Base-by-base conservation (phyloP, 2,888 invertebrate genomes). In the Stenurella melanura region DNA sequence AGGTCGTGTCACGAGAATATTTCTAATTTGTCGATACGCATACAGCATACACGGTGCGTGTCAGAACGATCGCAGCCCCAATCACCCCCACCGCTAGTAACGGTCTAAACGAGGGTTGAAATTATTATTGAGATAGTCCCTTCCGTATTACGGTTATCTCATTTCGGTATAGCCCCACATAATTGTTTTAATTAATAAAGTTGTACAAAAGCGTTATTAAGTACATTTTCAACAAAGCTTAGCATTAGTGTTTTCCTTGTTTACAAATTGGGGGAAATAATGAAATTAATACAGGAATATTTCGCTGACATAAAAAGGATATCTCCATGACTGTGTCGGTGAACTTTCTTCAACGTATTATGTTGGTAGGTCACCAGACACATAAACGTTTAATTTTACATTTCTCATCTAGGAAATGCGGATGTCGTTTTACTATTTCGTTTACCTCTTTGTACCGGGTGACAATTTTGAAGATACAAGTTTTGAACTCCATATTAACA, bases 131-230 rank as follows among this genome's bases (percentile, higher is more conserved):
- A 54, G 64, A 73, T 73, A 64, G 57, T 60, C 58, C 73, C 54
- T 73, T 19, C 21, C 58, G 42, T 38, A 72, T 72, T 72, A 72
- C 54, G 54, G 63, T 72, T 72, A 72, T 72, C 72, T 63, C 72
- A 21, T 68, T 54, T 57, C 68, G n/a, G 54, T 63, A 50, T 63
- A 63, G 72, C 26, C 63, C 34, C 72, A 61, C 63, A 54, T 72
- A 72, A 72, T 72, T 72, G 72, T 64, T 71, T 71, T 72, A 72
- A 72, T 72, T 72, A 64, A 72, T 72, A 72, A 72, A 72, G 72
- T 72, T 72, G 34, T 34, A 21, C 61, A 71, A 57, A 68, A 68
- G 68, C 57, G 17, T 56, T 30, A 56, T 57, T 56, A 68, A 68
- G 68, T 68, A 68, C 56, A 68, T 56, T 68, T 68, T 34, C 68